phyloP scores from a whole-genome alignment of 2,888 invertebrate genomes.

The Fragum sueziense region DNA sequence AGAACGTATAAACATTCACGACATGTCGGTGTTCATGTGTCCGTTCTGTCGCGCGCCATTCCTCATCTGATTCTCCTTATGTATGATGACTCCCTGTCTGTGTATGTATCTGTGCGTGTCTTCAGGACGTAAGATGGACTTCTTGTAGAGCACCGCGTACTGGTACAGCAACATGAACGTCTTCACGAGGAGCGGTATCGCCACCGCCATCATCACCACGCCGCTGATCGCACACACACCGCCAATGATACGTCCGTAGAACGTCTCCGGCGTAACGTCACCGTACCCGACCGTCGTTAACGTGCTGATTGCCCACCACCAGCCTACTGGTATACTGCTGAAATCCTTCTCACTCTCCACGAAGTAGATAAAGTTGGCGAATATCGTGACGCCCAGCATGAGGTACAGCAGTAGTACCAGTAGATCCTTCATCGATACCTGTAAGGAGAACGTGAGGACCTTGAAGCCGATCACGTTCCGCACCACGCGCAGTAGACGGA shows the following conservation, averaged over 20 bases:
- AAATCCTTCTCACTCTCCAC: constrained; percentile 57
- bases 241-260: constrained; percentile 57
- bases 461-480: constrained; percentile 59
- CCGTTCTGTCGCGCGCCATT: neutral
- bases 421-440: constrained; percentile 55
- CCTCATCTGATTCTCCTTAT: neutral
- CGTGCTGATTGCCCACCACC: constrained; percentile 66
- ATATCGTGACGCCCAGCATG: constrained; percentile 56
- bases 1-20: too few relatives aligned
- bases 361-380: constrained; percentile 64
- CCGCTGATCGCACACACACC: constrained; percentile 62
- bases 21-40: neutral
- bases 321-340: constrained; percentile 58
- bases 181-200: constrained; percentile 64
- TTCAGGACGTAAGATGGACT: constrained; percentile 46
- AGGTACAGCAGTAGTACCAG: constrained; percentile 59
- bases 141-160: constrained; percentile 62
- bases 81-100: constrained; percentile 25
- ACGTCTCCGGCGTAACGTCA: constrained; percentile 59
- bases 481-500: constrained; percentile 59
- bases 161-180: constrained; percentile 63
- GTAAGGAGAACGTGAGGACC: constrained; percentile 60
- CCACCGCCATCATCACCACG: constrained; percentile 58
- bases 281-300: constrained; percentile 67
- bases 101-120: constrained; percentile 55